Evolutionary conservation across 2,888 invertebrate species (phyloP).

Genomic region (Eurytoma californica): DNA sequence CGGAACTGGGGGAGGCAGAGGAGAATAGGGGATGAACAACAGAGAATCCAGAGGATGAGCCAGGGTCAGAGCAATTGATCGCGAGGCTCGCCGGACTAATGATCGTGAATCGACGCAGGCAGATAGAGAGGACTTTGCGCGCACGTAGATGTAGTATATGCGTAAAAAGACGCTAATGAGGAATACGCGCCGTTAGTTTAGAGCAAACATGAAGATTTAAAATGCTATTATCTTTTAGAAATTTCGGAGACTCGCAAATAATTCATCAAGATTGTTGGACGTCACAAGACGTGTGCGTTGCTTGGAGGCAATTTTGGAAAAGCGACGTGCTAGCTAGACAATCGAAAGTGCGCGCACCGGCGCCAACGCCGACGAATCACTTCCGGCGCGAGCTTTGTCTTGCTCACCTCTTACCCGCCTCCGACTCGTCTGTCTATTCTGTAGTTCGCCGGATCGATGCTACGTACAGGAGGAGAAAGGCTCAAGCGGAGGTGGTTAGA

Average conservation of each 20-base stretch:
- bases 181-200: background rate
- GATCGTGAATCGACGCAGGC: slow-evolving; percentile 10
- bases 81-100: slow-evolving; percentile 26
- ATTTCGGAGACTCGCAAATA: no score
- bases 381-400: slow-evolving; percentile 55
- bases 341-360: slow-evolving; percentile 43
- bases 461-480: background rate
- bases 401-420: slow-evolving; percentile 34
- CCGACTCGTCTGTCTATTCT: slow-evolving; percentile 18
- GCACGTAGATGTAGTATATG: no score
- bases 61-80: background rate
- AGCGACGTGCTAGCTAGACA: slow-evolving; percentile 12
- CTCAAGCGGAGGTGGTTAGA: background rate
- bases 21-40: background rate
- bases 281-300: no score
- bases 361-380: slow-evolving; percentile 50
- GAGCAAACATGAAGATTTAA: no score
- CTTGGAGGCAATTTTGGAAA: background rate
- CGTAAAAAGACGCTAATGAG: slow-evolving; percentile 32
- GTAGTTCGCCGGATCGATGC: no score
- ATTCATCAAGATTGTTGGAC: no score
- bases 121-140: background rate
- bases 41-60: background rate
- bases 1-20: background rate
- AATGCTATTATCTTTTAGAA: no score